phyloP scores from a whole-genome alignment of 2,888 invertebrate species.

The Brenthis ino region DNA sequence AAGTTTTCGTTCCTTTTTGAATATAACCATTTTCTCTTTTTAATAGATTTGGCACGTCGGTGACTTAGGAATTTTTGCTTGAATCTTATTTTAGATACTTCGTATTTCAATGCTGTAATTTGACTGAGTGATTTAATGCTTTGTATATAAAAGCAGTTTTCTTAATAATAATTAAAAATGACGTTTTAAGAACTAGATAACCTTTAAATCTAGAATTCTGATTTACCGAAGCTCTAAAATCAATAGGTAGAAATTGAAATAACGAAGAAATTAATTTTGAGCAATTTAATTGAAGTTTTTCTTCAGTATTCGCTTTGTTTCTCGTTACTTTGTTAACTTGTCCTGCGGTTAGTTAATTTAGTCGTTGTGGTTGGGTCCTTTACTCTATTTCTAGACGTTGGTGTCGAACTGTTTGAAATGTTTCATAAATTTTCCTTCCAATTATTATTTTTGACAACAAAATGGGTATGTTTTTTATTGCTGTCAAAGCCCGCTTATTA shows the following conservation, averaged over 20 bases:
- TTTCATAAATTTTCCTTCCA: background rate
- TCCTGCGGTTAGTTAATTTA: constrained; percentile 31
- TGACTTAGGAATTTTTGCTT: constrained; percentile 4
- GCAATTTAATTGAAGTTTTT: background rate
- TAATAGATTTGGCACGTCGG: constrained; percentile 26
- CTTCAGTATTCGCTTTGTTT: constrained; percentile 3
- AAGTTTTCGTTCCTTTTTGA: constrained; percentile 33
- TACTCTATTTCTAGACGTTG: constrained; percentile 16
- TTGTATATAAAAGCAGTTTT: background rate
- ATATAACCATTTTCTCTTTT: constrained; percentile 28
- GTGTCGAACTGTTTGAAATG: constrained; percentile 1
- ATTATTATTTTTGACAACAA: too few relatives aligned
- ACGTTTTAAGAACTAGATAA: too few relatives aligned
- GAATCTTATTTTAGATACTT: background rate
- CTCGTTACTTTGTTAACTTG: constrained; percentile 27
- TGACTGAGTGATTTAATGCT: background rate
- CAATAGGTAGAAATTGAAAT: too few relatives aligned
- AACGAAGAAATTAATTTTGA: background rate
- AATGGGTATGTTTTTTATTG: too few relatives aligned
- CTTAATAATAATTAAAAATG: too few relatives aligned
- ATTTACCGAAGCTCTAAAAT: too few relatives aligned
- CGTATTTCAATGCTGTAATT: background rate
- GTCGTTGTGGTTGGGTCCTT: constrained; percentile 31
- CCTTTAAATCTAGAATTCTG: too few relatives aligned
- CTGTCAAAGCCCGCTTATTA: too few relatives aligned